Conservation (phyloP, 2,113 vertebrate genomes). For the Sinosuthora webbiana region DNA sequence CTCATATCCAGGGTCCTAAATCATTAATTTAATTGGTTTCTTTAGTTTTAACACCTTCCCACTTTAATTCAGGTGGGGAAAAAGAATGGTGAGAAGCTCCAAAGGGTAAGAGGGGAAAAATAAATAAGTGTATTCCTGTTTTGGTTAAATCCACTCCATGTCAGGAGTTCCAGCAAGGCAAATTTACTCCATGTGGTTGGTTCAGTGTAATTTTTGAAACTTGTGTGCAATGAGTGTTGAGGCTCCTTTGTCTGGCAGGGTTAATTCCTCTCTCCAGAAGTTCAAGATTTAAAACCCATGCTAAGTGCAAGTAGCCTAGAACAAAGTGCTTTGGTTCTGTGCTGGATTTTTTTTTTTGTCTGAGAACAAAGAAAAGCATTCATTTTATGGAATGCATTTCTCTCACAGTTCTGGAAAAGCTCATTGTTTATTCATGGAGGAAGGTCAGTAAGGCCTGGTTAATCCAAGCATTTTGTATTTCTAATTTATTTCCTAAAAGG, state of each 20-base stretch:
- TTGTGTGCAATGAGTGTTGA: background rate
- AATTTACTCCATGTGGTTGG: background rate
- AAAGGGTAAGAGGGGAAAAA: background rate
- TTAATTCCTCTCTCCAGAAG: background rate
- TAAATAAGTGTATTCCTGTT: fast-evolving
- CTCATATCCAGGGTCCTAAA: background rate
- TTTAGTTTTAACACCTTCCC: background rate
- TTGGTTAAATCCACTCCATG: background rate
- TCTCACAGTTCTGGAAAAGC: slow-evolving; percentile 17
- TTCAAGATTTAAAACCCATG: background rate
- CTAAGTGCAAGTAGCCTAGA: background rate
- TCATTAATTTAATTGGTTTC: background rate
- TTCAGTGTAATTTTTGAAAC: background rate
- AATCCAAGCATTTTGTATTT: background rate
- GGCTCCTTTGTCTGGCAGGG: background rate
- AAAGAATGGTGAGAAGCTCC: background rate
- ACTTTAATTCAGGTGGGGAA: fast-evolving
- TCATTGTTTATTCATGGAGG: slow-evolving; percentile 43
- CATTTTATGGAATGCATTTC: slow-evolving; percentile 15
- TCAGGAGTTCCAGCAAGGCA: background rate
- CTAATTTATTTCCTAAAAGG: background rate
- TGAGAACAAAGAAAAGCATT: slow-evolving; percentile 4
- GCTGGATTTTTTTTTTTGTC: background rate
- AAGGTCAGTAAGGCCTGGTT: background rate
- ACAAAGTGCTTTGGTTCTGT: slow-evolving; percentile 28